A percentile compares a stretch with the other conserved stretches of the same genome.
Conservation (phyloP, 2,113 vertebrate genomes). For the Pygoscelis adeliae region DNA sequence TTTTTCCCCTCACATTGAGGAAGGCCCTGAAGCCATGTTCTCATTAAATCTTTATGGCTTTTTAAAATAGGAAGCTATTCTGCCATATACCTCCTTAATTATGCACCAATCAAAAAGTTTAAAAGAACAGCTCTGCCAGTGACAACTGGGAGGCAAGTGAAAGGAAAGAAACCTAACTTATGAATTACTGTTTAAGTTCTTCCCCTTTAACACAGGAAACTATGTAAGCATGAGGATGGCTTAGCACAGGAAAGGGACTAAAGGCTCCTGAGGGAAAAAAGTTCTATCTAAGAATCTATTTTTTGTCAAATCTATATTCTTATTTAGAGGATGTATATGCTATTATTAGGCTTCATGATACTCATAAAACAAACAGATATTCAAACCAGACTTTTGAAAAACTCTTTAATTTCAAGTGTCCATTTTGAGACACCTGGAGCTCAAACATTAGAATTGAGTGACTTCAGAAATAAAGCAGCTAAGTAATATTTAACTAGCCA, state of each 20-base stretch:
- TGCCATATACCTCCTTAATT: constrained; percentile 71
- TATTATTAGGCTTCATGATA: neutral
- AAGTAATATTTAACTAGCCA: neutral
- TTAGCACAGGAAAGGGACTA: neutral
- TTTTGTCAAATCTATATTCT: neutral
- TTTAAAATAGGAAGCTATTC: constrained; percentile 57
- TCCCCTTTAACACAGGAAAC: neutral
- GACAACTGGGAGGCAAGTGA: neutral
- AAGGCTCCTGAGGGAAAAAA: neutral
- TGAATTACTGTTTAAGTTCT: neutral
- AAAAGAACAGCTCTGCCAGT: neutral
- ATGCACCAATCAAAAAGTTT: constrained; percentile 48
- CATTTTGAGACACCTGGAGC: neutral
- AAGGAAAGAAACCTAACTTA: neutral
- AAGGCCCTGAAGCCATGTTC: constrained; percentile 63
- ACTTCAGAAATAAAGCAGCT: neutral
- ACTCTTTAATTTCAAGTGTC: neutral
- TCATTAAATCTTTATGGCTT: constrained; percentile 70
- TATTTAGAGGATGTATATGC: neutral
- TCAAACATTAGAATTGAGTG: neutral
- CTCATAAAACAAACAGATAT: neutral
- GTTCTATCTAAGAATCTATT: neutral
- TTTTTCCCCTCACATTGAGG: neutral
- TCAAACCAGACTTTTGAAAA: neutral
- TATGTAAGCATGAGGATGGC: neutral